Evolutionary conservation across 2,888 invertebrate genomes (phyloP).

Genomic region (Cephalotes varians): DNA sequence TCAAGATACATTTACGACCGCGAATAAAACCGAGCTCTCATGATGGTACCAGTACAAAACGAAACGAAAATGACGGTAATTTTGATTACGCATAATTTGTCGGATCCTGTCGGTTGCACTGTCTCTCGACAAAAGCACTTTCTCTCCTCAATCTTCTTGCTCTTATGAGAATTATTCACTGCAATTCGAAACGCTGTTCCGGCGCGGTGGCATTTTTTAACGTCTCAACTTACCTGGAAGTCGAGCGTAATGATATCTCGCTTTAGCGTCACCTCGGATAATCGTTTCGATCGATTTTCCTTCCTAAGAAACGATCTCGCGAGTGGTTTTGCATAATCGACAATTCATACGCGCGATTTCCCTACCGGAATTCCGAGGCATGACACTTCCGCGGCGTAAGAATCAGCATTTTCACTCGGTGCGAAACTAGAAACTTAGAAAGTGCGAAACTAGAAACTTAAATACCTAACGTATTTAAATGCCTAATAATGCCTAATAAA

Average conservation of each 20-base stretch:
- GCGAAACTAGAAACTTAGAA: conserved; percentile 64
- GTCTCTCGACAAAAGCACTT: conserved; percentile 77
- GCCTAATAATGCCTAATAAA: conserved; percentile 8
- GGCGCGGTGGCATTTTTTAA: conserved; percentile 15
- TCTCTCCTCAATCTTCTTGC: conserved; percentile 66
- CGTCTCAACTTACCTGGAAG: conserved; percentile 28
- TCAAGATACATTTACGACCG: conserved; percentile 36
- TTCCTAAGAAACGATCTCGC: conserved; percentile 2
- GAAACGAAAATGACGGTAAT: conserved; percentile 75
- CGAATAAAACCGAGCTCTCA: conserved; percentile 17
- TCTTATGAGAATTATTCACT: conserved; percentile 33
- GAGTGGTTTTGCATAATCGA: conserved; percentile 59
- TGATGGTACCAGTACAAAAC: conserved; percentile 38
- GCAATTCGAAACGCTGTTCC: conserved; percentile 6
- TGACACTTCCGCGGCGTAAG: conserved; percentile 57
- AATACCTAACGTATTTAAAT: conserved; percentile 37
- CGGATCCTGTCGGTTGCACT: conserved; percentile 72
- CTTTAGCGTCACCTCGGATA: conserved; percentile 12
- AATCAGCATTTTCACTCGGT: conserved; percentile 54
- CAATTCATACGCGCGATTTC: conserved; percentile 50
- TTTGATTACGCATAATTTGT: conserved; percentile 78
- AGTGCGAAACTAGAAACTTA: conserved; percentile 63
- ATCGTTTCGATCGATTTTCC: conserved; percentile 57
- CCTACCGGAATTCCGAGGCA: conserved; percentile 20
- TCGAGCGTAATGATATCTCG: conserved; percentile 32